Conservation (phyloP, 2,888 invertebrate genomes). For the Nymphalis urticae region DNA sequence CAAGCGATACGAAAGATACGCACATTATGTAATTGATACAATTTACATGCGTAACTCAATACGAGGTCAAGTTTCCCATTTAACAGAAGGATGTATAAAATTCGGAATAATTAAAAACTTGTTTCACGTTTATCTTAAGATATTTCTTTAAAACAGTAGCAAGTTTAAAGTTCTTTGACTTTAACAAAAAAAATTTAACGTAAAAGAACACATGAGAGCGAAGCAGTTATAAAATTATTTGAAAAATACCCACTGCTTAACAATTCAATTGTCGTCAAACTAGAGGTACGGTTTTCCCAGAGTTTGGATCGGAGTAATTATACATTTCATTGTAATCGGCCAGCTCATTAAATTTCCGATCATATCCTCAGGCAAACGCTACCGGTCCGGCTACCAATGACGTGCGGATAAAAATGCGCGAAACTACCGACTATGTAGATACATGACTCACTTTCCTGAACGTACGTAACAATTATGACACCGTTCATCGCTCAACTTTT, state of each 20-base stretch:
- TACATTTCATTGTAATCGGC: slow-evolving; percentile 41
- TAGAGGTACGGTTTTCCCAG: slow-evolving; percentile 40
- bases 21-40: slow-evolving; percentile 30
- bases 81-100: slow-evolving; percentile 6
- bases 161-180: not conserved
- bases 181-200: not conserved
- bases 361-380: slow-evolving; percentile 38
- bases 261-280: slow-evolving; percentile 32
- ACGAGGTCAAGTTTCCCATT: slow-evolving; percentile 38
- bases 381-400: slow-evolving; percentile 53
- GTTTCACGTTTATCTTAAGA: slow-evolving; percentile 1
- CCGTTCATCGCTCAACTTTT: slow-evolving; percentile 24
- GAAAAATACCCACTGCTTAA: slow-evolving; percentile 20
- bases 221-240: not conserved
- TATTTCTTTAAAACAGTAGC: not conserved
- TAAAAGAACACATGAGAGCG: not conserved
- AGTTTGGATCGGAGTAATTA: slow-evolving; percentile 33
- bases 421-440: slow-evolving; percentile 56
- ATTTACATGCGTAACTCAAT: slow-evolving; percentile 22
- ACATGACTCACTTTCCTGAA: slow-evolving; percentile 66
- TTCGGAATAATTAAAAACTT: slow-evolving; percentile 18
- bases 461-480: slow-evolving; percentile 52
- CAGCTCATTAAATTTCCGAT: slow-evolving; percentile 45
- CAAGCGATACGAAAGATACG: slow-evolving; percentile 27
- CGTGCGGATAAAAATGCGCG: slow-evolving; percentile 74